phyloP scores from a whole-genome alignment of 2,113 vertebrate species.

The Onychorhynchus coronatus region DNA sequence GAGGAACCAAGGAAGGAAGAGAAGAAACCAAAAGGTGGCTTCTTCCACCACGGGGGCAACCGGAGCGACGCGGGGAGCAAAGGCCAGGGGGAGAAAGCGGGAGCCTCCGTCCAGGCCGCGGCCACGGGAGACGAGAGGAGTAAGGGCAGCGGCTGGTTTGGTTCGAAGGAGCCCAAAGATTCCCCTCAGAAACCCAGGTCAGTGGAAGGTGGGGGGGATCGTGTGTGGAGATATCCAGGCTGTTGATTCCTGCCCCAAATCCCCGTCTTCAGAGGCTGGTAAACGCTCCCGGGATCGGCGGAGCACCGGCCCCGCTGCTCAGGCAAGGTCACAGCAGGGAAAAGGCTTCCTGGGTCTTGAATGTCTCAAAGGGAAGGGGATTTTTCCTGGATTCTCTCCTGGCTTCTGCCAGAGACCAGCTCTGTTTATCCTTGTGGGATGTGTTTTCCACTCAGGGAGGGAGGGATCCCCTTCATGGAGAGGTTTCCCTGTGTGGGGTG shows the following conservation, averaged over 20 bases:
- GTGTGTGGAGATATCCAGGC: accelerated
- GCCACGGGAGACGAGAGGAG: conserved; percentile 73
- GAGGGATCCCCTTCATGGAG: not conserved
- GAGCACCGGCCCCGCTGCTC: not conserved
- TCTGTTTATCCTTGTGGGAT: not conserved
- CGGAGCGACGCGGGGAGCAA: conserved; percentile 60
- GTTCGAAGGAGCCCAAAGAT: conserved; percentile 83
- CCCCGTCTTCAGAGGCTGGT: accelerated
- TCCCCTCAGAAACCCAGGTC: conserved; percentile 87
- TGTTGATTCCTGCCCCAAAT: not conserved
- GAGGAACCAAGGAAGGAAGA: conserved; percentile 63
- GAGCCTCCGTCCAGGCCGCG: not conserved
- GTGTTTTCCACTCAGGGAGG: not conserved
- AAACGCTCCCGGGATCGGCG: not conserved
- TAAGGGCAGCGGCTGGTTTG: conserved; percentile 82
- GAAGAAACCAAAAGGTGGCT: conserved; percentile 74
- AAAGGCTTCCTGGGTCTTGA: not conserved
- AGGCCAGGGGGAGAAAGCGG: conserved; percentile 58
- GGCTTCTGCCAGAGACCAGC: not conserved
- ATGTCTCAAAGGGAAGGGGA: not conserved
- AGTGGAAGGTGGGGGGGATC: conserved; percentile 25
- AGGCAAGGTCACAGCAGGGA: accelerated
- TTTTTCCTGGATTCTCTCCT: not conserved
- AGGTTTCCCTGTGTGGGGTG: not conserved
- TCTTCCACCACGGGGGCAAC: conserved; percentile 77